Evolutionary conservation across 2,113 vertebrate genomes (phyloP), one percentile per base, ranked within the genome.

Genomic region (Thermophis baileyi): DNA sequence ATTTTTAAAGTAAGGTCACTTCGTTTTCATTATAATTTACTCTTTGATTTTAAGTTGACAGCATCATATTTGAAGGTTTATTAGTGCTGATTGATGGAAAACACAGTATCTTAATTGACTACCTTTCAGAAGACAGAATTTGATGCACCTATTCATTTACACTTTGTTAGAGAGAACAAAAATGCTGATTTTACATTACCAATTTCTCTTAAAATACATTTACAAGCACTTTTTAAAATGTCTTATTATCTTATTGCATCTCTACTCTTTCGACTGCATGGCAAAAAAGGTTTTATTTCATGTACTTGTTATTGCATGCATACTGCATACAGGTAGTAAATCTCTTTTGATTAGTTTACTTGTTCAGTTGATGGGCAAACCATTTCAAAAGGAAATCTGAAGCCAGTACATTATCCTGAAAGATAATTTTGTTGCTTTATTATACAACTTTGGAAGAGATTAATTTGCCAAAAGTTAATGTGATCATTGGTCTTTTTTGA

Each of bases 291-390:
- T 91, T 94, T 96, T 93, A 86, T 89, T 94, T 44, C 20, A 89
- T 18, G 8, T 14, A n/a, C 0, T 18, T 95, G 6, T 86, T 91
- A 88, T 69, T 95, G 96, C 51, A 49, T 81, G n/a, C 69, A 25
- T 90, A 57, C 55, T 55, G 54, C 74, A 11, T 60, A 30, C 25
- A 60, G 57, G 60, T 14, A 90, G 22, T 96, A 95, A 95, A 94
- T 95, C 18, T 95, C 91, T 92, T n/a, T 90, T 94, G 89, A 89
- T 96, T 93, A 89, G 90, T 96, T 96, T 95, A 57, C 69, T 93
- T 95, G 55, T 94, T 96, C 93, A 94, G 95, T 93, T 95, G 89
- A 90, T 95, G 92, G 88, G 93, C 92, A 94, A 54, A 60, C 7
- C 40, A n/a, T 16, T 92, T 87, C 55, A 85, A 93, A 94, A 89